Evolutionary conservation across 2,113 vertebrate species (phyloP), one percentile per base, ranked within the genome.

Genomic region (Poeciliopsis retropinna): DNA sequence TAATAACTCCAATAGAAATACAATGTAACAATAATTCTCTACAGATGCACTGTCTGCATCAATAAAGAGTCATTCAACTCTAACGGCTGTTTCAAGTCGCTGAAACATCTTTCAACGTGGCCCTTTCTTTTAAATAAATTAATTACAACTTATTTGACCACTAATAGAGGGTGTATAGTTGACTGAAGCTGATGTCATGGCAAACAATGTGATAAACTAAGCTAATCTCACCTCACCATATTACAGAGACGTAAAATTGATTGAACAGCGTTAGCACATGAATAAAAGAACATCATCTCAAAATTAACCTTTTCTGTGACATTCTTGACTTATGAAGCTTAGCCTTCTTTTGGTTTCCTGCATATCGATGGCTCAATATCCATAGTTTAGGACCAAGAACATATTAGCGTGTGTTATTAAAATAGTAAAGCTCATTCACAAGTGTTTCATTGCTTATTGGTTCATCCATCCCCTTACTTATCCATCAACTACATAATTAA

Each of bases 401-500:
- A 54, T 72, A 71, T 73, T 39, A 70, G 62, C 60, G 76, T 17
- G 54, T 61, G 25, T 80, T 64, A 87, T 76, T 82, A 75, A 83
- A 83, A 83, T 44, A 61, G 75, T 76, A 68, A 82, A 57, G 64
- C 81, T 74, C 5, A 22, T 62, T 85, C 75, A 85, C 77, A 69
- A 64, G 29, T 67, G 37, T 81, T 28, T 77, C 63, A 71, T 83
- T 71, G 66, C 78, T 88, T 81, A 89, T 87, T 82, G 75, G 29
- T 27, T 77, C 67, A 82, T 74, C 83, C 79, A 82, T 60, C 78
- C 63, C 30, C 37, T 60, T 51, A 75, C 76, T 87, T 83, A 87
- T 90, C 80, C 80, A 67, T 90, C 89, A 88, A 73, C 83, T 25
- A 25, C 81, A 70, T 75, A 85, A 83, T 87, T 88, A 89, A 87